Evolutionary conservation across 2,113 vertebrate genomes (phyloP).

Genomic region (Typhlomys cinereus): DNA sequence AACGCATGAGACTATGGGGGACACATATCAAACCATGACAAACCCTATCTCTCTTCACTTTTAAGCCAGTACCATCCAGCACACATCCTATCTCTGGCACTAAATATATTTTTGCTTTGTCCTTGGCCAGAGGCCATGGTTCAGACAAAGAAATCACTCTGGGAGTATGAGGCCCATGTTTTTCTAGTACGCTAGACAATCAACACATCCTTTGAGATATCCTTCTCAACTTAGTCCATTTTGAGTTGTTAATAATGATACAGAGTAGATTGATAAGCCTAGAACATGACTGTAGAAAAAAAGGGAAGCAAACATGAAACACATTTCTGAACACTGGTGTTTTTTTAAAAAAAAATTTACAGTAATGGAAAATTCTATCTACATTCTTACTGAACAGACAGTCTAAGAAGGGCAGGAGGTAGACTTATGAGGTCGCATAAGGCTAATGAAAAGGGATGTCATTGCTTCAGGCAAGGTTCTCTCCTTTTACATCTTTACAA

Average conservation of each 20-base stretch:
- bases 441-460: not conserved
- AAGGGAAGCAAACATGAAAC: not conserved
- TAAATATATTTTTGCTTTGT: not conserved
- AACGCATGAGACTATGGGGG: too few relatives aligned
- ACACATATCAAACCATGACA: too few relatives aligned
- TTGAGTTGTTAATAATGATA: not conserved
- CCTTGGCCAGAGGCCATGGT: not conserved
- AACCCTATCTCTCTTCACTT: not conserved
- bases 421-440: not conserved
- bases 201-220: not conserved
- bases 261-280: not conserved
- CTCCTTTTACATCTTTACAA: not conserved
- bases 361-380: not conserved
- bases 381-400: not conserved
- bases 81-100: not conserved
- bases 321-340: not conserved
- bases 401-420: not conserved
- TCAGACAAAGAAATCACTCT: not conserved
- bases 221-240: not conserved
- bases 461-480: constrained; percentile 7
- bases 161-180: not conserved
- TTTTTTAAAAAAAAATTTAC: constrained; percentile 16
- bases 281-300: not conserved
- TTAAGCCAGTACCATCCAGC: not conserved
- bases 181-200: not conserved